Percentiles rank a stretch among this genome's conserved stretches.
Evolutionary conservation across 2,888 invertebrate species (phyloP).

Genomic region (Sinohyriopsis cumingii): DNA sequence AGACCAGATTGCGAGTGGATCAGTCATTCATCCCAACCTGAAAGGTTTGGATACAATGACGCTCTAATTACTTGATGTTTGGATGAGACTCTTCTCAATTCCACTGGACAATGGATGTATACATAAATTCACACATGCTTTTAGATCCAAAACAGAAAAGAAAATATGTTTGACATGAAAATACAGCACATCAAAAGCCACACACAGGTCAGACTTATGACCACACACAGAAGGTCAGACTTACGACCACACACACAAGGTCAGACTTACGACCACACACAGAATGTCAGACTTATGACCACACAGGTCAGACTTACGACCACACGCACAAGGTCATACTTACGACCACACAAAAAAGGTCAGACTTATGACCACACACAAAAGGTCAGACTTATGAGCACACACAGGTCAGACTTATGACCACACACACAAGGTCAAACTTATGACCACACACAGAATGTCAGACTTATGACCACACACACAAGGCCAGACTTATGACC

Average conservation of each 20-base stretch:
- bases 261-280: conserved; percentile 84
- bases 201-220: conserved; percentile 78
- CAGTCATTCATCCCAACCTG: too few relatives aligned
- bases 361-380: conserved; percentile 85
- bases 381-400: conserved; percentile 83
- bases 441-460: conserved; percentile 82
- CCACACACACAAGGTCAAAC: conserved; percentile 77
- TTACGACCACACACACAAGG: conserved; percentile 82
- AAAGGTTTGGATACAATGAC: too few relatives aligned
- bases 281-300: too few relatives aligned
- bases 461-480: conserved; percentile 85
- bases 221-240: conserved; percentile 77
- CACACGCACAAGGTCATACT: conserved; percentile 76
- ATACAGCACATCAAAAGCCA: too few relatives aligned
- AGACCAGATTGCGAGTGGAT: too few relatives aligned
- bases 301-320: conserved; percentile 81
- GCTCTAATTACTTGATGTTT: too few relatives aligned
- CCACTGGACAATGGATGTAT: too few relatives aligned
- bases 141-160: too few relatives aligned
- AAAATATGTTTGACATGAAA: too few relatives aligned
- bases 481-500: conserved; percentile 82
- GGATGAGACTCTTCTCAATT: too few relatives aligned
- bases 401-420: conserved; percentile 78
- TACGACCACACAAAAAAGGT: conserved; percentile 81
- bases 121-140: too few relatives aligned